phyloP scores from a whole-genome alignment of 2,113 vertebrate species.

The Daboia siamensis region DNA sequence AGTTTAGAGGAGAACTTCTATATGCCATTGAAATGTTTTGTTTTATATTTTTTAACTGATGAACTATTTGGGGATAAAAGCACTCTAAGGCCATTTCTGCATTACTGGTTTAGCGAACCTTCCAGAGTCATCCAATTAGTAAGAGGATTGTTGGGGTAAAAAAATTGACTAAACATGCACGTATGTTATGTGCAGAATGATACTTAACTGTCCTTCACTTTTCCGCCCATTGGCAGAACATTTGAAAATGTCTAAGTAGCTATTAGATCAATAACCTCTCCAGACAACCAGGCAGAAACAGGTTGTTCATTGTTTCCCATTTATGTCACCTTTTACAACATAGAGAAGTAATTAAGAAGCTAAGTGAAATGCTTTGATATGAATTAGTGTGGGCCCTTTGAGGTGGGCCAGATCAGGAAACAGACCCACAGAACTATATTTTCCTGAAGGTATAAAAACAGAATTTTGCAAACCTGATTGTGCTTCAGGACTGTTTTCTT shows the following conservation, averaged over 20 bases:
- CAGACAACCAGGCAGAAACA: background rate
- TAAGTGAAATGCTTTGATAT: background rate
- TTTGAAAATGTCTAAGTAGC: background rate
- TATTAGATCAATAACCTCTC: background rate
- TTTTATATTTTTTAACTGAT: too few species aligned
- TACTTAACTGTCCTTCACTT: background rate
- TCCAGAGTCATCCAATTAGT: background rate
- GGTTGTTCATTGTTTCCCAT: background rate
- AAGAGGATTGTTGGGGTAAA: background rate
- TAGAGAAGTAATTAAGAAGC: background rate
- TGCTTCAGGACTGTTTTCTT: background rate
- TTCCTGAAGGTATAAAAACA: background rate
- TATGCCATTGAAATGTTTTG: too few species aligned
- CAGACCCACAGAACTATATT: background rate
- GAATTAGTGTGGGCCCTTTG: background rate
- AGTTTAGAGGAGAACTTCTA: too few species aligned
- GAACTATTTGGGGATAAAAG: too few species aligned
- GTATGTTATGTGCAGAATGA: background rate
- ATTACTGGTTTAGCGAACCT: background rate
- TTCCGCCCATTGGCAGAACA: background rate
- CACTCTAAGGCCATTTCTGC: too few species aligned
- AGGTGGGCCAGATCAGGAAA: background rate
- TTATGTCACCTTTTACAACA: background rate
- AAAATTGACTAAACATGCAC: background rate
- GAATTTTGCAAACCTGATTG: background rate